phyloP scores from a whole-genome alignment of 2,888 invertebrate species.

The Beris morrisii region DNA sequence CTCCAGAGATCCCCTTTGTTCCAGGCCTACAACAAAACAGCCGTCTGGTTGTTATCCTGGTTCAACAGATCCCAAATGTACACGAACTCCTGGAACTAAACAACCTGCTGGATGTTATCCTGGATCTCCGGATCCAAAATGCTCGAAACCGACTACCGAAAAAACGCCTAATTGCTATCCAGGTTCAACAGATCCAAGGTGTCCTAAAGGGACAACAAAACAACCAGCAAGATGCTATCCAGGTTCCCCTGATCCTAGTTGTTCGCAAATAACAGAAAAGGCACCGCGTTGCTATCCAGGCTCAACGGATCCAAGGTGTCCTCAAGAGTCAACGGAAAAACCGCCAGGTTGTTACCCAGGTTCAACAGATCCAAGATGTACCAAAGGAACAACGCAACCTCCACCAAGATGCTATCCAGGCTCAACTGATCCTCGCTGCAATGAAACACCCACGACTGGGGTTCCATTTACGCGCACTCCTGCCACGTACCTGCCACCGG shows the following conservation, averaged over 20 bases:
- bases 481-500: slow-evolving; percentile 14
- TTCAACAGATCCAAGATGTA: slow-evolving; percentile 45
- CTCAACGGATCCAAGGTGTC: slow-evolving; percentile 53
- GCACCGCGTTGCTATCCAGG: slow-evolving; percentile 48
- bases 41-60: slow-evolving; percentile 46
- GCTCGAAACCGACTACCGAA: slow-evolving; percentile 41
- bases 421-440: slow-evolving; percentile 47
- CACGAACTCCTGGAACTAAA: slow-evolving; percentile 44
- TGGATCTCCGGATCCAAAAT: slow-evolving; percentile 47
- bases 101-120: slow-evolving; percentile 50
- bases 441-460: slow-evolving; percentile 7
- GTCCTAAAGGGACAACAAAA: slow-evolving; percentile 41
- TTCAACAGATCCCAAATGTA: slow-evolving; percentile 47
- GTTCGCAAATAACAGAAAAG: slow-evolving; percentile 40
- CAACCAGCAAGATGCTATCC: slow-evolving; percentile 47
- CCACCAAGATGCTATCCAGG: slow-evolving; percentile 45
- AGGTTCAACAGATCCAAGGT: slow-evolving; percentile 46
- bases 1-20: slow-evolving; percentile 45
- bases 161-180: slow-evolving; percentile 43
- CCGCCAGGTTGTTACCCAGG: slow-evolving; percentile 47
- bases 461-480: slow-evolving; percentile 40
- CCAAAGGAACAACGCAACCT: slow-evolving; percentile 44
- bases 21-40: slow-evolving; percentile 35
- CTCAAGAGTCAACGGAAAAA: slow-evolving; percentile 40
- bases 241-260: slow-evolving; percentile 46